Evolutionary conservation across 2,888 invertebrate genomes (phyloP).

Genomic region (Xylocampa areola): DNA sequence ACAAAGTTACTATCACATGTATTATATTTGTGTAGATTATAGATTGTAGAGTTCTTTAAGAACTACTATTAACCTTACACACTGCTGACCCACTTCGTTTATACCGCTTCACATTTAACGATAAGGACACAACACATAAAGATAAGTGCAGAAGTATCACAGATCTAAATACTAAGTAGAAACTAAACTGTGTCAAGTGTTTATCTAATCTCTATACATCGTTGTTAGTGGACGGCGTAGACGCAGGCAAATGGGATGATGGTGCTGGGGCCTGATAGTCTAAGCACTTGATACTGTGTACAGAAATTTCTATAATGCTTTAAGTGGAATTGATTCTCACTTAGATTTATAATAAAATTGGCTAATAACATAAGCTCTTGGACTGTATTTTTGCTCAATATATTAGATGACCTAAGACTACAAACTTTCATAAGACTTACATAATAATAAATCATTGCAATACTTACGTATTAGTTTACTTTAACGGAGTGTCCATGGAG

Average conservation of each 20-base stretch:
- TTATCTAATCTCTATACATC: slow-evolving; percentile 18
- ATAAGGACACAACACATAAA: background rate
- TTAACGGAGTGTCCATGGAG: too few species aligned
- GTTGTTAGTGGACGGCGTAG: background rate
- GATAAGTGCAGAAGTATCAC: slow-evolving; percentile 3
- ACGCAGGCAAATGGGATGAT: background rate
- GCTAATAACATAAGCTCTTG: too few species aligned
- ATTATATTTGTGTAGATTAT: too few species aligned
- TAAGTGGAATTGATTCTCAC: too few species aligned
- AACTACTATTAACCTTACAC: background rate
- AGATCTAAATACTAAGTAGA: slow-evolving; percentile 6
- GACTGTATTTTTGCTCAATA: too few species aligned
- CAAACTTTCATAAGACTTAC: too few species aligned
- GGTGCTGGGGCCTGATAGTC: slow-evolving; percentile 4
- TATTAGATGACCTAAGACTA: too few species aligned
- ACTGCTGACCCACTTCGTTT: background rate
- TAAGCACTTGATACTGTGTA: slow-evolving; percentile 3
- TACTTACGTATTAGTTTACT: too few species aligned
- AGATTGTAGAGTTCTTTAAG: too few species aligned
- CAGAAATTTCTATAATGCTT: background rate
- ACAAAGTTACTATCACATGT: too few species aligned
- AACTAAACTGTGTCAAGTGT: slow-evolving; percentile 22
- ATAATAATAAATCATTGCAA: too few species aligned
- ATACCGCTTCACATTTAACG: background rate
- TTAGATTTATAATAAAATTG: too few species aligned